phyloP scores from a whole-genome alignment of 1,140 invertebrate genomes.

The Heliconius nattereri region DNA sequence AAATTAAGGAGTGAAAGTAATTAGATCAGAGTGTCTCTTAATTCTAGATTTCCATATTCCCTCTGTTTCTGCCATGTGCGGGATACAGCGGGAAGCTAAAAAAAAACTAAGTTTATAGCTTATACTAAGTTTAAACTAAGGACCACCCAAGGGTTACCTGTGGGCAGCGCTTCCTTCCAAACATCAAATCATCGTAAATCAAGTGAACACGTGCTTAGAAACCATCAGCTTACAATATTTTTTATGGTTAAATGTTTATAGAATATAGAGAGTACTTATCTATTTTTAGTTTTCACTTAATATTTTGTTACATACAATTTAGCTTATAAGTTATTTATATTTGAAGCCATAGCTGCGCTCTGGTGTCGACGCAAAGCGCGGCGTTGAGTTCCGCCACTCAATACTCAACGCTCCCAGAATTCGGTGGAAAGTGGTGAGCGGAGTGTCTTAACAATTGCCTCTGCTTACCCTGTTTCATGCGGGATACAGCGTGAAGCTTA shows the following conservation, averaged over 20 bases:
- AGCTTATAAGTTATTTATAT: too few relatives aligned
- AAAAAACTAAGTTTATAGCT: background rate
- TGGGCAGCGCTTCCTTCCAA: background rate
- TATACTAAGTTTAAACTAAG: background rate
- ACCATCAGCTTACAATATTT: background rate
- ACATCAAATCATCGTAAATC: slow-evolving; percentile 18
- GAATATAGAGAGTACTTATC: background rate
- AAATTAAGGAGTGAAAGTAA: too few relatives aligned
- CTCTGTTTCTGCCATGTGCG: too few relatives aligned
- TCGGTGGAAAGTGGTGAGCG: background rate
- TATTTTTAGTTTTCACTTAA: background rate
- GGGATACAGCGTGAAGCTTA: too few relatives aligned
- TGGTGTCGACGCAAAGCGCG: too few relatives aligned
- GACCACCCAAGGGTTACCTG: slow-evolving; percentile 10
- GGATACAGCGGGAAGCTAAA: background rate
- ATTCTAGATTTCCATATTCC: background rate
- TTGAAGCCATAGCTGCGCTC: too few relatives aligned
- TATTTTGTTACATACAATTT: background rate
- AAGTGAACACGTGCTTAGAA: slow-evolving; percentile 9
- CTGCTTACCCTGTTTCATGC: too few relatives aligned
- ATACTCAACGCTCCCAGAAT: background rate
- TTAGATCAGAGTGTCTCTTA: background rate
- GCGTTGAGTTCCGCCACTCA: background rate
- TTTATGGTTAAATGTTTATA: background rate
- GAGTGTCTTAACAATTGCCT: background rate